A percentile compares a stretch with the other conserved stretches of the same genome.
These are phyloP conservation scores for Platycheirus rosarum DNA, from an alignment of 2,888 invertebrate species.

Conservation along the genomic window DNA sequence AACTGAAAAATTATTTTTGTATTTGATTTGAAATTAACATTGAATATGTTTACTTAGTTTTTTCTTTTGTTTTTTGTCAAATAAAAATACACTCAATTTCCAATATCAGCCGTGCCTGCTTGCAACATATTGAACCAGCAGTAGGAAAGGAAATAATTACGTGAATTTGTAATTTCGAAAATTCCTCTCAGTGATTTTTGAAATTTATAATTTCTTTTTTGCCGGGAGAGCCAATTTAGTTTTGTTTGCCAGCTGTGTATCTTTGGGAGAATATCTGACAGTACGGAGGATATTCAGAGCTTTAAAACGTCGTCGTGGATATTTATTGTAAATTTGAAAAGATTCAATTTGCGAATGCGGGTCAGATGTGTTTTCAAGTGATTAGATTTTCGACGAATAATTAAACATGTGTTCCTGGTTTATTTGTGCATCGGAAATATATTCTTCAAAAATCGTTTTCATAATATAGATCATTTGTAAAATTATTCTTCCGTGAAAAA, in stretches of 20 bases:
- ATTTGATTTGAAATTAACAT: slow-evolving; percentile 23
- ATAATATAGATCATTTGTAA: slow-evolving; percentile 23
- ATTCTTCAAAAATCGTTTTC: too few relatives aligned
- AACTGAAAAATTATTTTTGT: slow-evolving; percentile 43
- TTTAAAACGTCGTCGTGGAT: slow-evolving; percentile 24
- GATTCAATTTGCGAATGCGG: slow-evolving; percentile 28
- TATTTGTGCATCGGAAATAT: background rate
- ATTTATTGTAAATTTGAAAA: background rate
- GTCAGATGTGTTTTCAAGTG: slow-evolving; percentile 48
- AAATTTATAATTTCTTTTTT: slow-evolving; percentile 63
- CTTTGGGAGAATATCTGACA: slow-evolving; percentile 45
- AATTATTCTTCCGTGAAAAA: slow-evolving; percentile 24
- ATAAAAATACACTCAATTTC: slow-evolving; percentile 48
- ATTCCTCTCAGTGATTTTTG: slow-evolving; percentile 41
- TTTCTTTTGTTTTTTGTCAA: slow-evolving; percentile 8
- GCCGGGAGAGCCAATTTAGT: slow-evolving; percentile 51
- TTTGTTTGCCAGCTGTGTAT: slow-evolving; percentile 23
- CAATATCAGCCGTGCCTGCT: slow-evolving; percentile 48
- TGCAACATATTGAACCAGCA: slow-evolving; percentile 33
- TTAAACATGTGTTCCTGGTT: slow-evolving; percentile 18
- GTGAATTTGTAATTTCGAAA: slow-evolving; percentile 46
- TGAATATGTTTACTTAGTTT: slow-evolving; percentile 22
- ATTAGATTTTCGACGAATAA: background rate
- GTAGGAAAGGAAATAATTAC: slow-evolving; percentile 43
- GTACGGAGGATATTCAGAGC: slow-evolving; percentile 55